phyloP scores from a whole-genome alignment of 2,888 invertebrate species.

The Pterobdella sp. region DNA sequence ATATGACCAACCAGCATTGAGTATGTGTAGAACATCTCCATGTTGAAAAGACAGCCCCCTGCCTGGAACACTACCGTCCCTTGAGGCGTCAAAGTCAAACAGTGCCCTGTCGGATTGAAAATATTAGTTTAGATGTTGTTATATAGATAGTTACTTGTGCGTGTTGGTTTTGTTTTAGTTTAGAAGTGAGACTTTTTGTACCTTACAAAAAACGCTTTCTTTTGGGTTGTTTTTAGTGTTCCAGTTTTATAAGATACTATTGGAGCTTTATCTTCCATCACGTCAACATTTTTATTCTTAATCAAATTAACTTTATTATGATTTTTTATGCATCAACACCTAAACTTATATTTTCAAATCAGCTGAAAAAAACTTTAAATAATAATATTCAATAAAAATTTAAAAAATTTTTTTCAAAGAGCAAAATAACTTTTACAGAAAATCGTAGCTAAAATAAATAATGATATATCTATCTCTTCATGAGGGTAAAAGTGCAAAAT shows the following conservation, averaged over 20 bases:
- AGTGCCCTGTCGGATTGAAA: conserved; percentile 15
- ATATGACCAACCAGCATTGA: conserved; percentile 79
- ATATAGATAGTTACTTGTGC: neutral
- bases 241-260: conserved; percentile 17
- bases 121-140: neutral
- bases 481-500: too few species aligned
- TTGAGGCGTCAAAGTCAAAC: conserved; percentile 27
- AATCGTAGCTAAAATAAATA: too few species aligned
- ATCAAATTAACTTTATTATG: too few species aligned
- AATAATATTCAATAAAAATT: too few species aligned
- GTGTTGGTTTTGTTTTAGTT: neutral
- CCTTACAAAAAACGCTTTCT: conserved; percentile 89
- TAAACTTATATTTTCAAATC: too few species aligned
- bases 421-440: too few species aligned
- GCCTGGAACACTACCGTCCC: conserved; percentile 21
- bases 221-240: conserved; percentile 78
- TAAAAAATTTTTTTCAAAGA: too few species aligned
- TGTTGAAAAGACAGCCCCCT: conserved; percentile 89
- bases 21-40: conserved; percentile 95
- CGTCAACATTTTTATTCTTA: neutral
- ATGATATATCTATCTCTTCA: too few species aligned
- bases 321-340: too few species aligned
- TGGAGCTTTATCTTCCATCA: neutral
- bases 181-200: conserved; percentile 47
- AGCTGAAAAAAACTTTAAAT: too few species aligned